A percentile compares a stretch with the other conserved stretches of the same genome.
phyloP scores from a whole-genome alignment of 2,113 vertebrate species.

The Perca fluviatilis region DNA sequence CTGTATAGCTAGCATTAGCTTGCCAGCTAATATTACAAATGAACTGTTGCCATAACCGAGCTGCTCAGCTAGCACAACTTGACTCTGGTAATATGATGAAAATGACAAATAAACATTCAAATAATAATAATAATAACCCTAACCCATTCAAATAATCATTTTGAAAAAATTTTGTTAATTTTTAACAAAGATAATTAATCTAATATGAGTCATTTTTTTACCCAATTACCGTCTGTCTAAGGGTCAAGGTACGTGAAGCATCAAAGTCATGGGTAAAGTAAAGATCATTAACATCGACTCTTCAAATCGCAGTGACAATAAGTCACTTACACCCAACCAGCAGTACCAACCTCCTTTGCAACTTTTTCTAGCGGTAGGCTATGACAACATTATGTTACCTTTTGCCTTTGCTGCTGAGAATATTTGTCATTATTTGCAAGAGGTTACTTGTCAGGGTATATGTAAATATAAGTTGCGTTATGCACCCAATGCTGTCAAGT shows the following conservation, averaged over 20 bases:
- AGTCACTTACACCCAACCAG: neutral
- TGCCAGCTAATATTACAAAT: too few species aligned
- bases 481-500: neutral
- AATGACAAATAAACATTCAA: too few species aligned
- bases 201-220: neutral
- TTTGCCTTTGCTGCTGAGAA: constrained; percentile 8
- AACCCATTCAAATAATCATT: too few species aligned
- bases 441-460: neutral
- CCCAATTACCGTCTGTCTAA: neutral
- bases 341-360: neutral
- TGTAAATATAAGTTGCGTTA: neutral
- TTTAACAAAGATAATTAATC: too few species aligned
- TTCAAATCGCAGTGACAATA: neutral
- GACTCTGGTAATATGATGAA: too few species aligned
- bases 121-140: too few species aligned
- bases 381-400: neutral
- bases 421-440: neutral
- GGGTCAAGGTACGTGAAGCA: neutral
- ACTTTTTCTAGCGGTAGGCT: neutral
- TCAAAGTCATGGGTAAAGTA: neutral
- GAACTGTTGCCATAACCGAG: too few species aligned
- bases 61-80: too few species aligned
- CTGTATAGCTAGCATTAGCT: too few species aligned
- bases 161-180: too few species aligned
- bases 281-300: neutral